These are phyloP conservation scores for Neelides sp. DNA, from an alignment of 1,140 invertebrate species.

Conservation along the genomic window DNA sequence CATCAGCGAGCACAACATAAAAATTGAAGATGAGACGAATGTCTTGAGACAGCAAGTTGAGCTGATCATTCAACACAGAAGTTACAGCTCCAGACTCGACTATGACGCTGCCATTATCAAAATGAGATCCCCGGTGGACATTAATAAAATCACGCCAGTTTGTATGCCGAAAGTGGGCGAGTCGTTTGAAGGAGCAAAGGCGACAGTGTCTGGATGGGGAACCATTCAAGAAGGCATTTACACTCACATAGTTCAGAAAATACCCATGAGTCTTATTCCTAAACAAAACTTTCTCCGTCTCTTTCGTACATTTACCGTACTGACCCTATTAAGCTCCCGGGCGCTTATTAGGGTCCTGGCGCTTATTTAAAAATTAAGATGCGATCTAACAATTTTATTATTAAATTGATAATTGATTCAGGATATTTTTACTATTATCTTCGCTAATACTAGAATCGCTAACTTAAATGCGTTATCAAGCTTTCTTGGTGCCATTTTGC, in stretches of 20 bases:
- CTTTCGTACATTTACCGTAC: no score
- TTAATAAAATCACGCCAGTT: constrained; percentile 15
- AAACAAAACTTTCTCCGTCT: no score
- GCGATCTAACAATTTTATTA: no score
- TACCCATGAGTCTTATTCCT: neutral
- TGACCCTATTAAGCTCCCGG: no score
- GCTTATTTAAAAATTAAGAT: no score
- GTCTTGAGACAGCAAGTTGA: constrained; percentile 11
- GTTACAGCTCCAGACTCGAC: constrained; percentile 26
- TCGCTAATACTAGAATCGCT: no score
- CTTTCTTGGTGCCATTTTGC: no score
- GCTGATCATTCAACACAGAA: constrained; percentile 16
- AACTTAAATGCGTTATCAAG: no score
- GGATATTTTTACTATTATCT: no score
- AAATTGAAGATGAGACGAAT: neutral
- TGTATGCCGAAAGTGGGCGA: constrained; percentile 15
- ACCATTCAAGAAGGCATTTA: constrained; percentile 12
- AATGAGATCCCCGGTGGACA: constrained; percentile 11
- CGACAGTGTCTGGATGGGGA: constrained; percentile 27
- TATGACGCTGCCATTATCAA: constrained; percentile 35
- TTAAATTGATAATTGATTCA: no score
- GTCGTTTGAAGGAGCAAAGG: constrained; percentile 3
- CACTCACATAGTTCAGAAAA: neutral
- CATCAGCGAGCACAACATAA: constrained; percentile 17
- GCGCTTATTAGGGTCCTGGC: no score